Evolutionary conservation across 2,888 invertebrate species (phyloP).

Genomic region (Molanna angustata): DNA sequence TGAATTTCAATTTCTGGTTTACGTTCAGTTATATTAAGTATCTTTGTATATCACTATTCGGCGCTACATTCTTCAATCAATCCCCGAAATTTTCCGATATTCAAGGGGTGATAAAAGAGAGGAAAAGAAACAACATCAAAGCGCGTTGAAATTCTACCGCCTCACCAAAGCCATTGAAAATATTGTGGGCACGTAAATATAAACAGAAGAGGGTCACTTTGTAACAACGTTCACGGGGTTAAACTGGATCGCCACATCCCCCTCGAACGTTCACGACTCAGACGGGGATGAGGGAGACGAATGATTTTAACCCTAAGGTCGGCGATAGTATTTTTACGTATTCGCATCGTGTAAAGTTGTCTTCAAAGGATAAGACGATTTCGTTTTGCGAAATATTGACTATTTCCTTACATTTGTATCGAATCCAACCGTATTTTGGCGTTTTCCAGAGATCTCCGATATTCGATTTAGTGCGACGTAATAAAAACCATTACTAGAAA

Average conservation of each 20-base stretch:
- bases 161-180: background rate
- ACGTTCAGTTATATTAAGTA: background rate
- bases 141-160: background rate
- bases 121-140: background rate
- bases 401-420: conserved; percentile 13
- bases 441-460: background rate
- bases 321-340: conserved; percentile 24
- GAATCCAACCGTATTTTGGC: background rate
- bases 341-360: conserved; percentile 23
- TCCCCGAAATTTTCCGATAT: background rate
- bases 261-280: background rate
- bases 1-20: too few relatives aligned
- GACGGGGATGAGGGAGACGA: background rate
- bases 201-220: conserved; percentile 12
- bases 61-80: background rate
- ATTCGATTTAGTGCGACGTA: too few relatives aligned
- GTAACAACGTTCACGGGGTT: conserved; percentile 7
- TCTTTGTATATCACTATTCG: too few relatives aligned
- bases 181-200: conserved; percentile 12
- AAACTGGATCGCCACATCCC: background rate
- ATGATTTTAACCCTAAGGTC: background rate
- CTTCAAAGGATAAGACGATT: conserved; percentile 22
- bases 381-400: conserved; percentile 11
- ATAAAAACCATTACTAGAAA: too few relatives aligned
- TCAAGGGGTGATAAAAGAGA: background rate